Conservation (phyloP, 2,888 invertebrate genomes). For the Aleiodes testaceus region DNA sequence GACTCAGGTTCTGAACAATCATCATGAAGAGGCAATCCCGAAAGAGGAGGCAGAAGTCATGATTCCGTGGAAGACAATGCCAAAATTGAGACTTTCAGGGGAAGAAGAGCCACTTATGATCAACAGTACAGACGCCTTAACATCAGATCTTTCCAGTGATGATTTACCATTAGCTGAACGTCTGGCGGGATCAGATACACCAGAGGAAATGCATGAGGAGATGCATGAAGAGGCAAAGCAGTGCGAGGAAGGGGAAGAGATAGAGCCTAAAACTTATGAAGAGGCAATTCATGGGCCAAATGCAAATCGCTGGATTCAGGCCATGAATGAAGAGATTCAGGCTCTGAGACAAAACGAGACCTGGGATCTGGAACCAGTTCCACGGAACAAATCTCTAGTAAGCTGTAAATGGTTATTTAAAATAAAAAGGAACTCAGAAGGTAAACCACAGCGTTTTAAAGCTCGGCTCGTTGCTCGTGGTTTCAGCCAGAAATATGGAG, state of each 20-base stretch:
- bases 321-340: constrained; percentile 2
- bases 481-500: neutral
- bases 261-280: constrained; percentile 16
- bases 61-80: no score
- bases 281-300: neutral
- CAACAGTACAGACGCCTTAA: no score
- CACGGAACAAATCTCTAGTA: neutral
- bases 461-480: constrained; percentile 16
- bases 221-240: no score
- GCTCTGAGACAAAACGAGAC: neutral
- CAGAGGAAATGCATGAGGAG: no score
- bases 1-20: no score
- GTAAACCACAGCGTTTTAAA: neutral
- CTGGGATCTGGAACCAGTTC: constrained; percentile 2
- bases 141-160: no score
- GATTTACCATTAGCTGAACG: no score
- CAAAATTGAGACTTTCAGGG: no score
- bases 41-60: no score
- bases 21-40: no score
- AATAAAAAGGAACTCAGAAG: neutral
- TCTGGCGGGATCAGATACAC: no score
- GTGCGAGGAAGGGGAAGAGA: neutral
- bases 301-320: neutral
- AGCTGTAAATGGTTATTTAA: constrained; percentile 15
- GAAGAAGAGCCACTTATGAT: no score